Percentiles rank a stretch among this genome's conserved stretches.
phyloP scores from a whole-genome alignment of 1,140 invertebrate genomes.

The Drosophila seguyi region DNA sequence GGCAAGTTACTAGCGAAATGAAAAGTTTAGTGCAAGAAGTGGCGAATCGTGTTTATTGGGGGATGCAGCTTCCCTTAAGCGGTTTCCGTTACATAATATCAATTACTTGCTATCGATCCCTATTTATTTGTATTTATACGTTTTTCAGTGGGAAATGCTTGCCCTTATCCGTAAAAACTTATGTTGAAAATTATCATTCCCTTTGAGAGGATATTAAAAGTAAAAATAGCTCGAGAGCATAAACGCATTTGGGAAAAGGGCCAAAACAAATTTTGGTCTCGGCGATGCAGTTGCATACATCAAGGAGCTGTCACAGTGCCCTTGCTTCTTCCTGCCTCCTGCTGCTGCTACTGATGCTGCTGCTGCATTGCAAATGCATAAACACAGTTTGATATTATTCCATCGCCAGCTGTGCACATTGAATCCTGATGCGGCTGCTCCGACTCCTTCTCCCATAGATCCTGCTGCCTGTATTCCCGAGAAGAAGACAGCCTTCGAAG shows the following conservation, averaged over 20 bases:
- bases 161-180: background rate
- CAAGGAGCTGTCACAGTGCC: conserved; percentile 48
- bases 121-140: no score
- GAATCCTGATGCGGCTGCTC: conserved; percentile 43
- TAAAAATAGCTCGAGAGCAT: conserved; percentile 4
- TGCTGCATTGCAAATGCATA: conserved; percentile 80
- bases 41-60: background rate
- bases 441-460: background rate
- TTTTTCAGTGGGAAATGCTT: background rate
- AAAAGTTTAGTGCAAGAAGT: conserved; percentile 9
- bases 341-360: conserved; percentile 15
- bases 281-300: conserved; percentile 57
- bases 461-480: background rate
- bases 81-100: conserved; percentile 28
- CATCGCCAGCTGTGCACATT: conserved; percentile 74
- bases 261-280: background rate
- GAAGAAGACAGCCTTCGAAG: conserved; percentile 26
- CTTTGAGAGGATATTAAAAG: conserved; percentile 4
- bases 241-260: background rate
- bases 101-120: conserved; percentile 23
- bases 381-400: conserved; percentile 83
- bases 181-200: conserved; percentile 12
- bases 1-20: conserved; percentile 16
- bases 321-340: conserved; percentile 9
- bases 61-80: background rate